Evolutionary conservation across 2,113 vertebrate species (phyloP), one percentile per base, ranked within the genome.

Genomic region (Catharus bicknelli): DNA sequence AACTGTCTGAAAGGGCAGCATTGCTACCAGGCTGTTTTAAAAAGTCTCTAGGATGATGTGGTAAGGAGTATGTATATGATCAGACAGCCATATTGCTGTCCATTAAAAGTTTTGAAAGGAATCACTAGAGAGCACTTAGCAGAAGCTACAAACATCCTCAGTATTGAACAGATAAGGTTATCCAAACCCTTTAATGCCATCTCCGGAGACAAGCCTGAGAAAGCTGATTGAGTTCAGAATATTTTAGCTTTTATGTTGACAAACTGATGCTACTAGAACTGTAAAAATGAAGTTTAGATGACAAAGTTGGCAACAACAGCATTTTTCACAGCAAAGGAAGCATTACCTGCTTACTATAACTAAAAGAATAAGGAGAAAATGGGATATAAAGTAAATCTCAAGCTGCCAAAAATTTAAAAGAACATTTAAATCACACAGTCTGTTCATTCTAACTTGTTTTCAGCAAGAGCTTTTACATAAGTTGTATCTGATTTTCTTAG

Each of bases 231-330:
- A 87, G 61, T 90, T 94, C 79, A 70, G 88, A 94, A 94, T 95
- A 86, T 86, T 94, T 94, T 88, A 83, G 42, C 59, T 94, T 93
- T 93, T 86, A 92, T 66, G 57, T 87, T 95, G 80, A 90, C 73
- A 96, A 92, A 93, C 32, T 76, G 73, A 82, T 82, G 47, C 13
- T 79, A 83, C 45, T 42, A 88, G 32, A 91, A 90, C 36, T 59
- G 70, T 80, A 93, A 88, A 96, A 93, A 93, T 72, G 30, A 90
- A 77, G 74, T 16, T 89, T 86, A 87, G 27, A 61, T 90, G 63
- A 83, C 67, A 86, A 81, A 94, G 43, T 64, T 92, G 83, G 50
- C 54, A 94, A 38, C 32, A 94, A 53, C 8, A 55, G 29, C 42
- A 58, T 88, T 85, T 87, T 94, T 91, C 53, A 77, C 13, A 55